phyloP scores from a whole-genome alignment of 1,140 invertebrate genomes.

The Platyscapa corneri region DNA sequence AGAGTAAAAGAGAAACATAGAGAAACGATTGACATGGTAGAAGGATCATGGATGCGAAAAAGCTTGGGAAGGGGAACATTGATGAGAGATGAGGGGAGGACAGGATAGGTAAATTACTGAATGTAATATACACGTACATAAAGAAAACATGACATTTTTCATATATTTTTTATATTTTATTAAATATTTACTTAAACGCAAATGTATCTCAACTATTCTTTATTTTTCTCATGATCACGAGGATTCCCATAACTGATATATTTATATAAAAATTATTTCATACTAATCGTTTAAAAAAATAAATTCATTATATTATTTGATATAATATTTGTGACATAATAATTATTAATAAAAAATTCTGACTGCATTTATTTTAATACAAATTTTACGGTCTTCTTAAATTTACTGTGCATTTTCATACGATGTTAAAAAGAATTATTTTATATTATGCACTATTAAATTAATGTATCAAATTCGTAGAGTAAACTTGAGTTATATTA shows the following conservation, averaged over 20 bases:
- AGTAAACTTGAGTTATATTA: neutral
- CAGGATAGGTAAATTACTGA: constrained; percentile 38
- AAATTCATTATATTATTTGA: too few species aligned
- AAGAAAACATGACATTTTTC: constrained; percentile 2
- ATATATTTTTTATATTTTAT: too few species aligned
- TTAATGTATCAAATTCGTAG: neutral
- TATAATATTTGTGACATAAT: neutral
- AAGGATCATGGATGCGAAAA: constrained; percentile 49
- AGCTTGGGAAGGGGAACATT: constrained; percentile 36
- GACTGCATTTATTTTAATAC: neutral
- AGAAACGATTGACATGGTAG: constrained; percentile 21
- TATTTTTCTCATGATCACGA: too few species aligned
- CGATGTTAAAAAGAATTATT: too few species aligned
- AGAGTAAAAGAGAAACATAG: constrained; percentile 26
- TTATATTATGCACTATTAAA: neutral
- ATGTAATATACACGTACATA: constrained; percentile 48
- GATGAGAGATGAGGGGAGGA: constrained; percentile 19
- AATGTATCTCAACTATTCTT: too few species aligned
- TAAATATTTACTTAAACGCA: too few species aligned
- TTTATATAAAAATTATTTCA: too few species aligned
- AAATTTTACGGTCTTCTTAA: neutral
- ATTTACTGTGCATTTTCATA: too few species aligned
- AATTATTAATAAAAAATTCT: neutral
- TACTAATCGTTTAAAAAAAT: too few species aligned
- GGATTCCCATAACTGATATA: too few species aligned